phyloP scores from a whole-genome alignment of 2,797 vertebrate species.

The Falco columbarius region DNA sequence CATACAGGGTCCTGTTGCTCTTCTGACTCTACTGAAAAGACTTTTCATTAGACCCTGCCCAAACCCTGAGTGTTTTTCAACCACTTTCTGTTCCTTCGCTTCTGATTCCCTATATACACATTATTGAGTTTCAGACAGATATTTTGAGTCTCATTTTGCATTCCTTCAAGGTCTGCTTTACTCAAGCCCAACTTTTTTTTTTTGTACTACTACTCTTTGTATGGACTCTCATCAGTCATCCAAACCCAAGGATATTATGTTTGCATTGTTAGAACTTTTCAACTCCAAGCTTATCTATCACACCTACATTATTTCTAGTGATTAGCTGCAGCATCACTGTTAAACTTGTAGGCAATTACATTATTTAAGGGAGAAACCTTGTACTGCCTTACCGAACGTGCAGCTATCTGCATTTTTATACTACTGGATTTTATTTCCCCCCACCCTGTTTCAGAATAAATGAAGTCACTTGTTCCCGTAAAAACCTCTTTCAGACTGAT shows the following conservation, averaged over 20 bases:
- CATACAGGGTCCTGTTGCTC: neutral
- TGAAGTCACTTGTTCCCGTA: neutral
- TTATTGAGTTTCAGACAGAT: constrained; percentile 33
- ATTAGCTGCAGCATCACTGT: constrained; percentile 70
- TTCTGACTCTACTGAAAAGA: constrained; percentile 33
- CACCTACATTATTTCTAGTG: constrained; percentile 56
- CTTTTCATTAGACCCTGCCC: neutral
- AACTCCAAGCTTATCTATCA: constrained; percentile 68
- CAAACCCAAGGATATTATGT: constrained; percentile 62
- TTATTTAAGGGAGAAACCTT: constrained; percentile 19
- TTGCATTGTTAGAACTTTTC: constrained; percentile 61
- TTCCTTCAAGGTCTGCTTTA: constrained; percentile 54
- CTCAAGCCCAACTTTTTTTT: neutral
- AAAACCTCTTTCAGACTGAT: neutral
- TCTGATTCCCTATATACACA: neutral
- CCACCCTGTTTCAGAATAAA: neutral
- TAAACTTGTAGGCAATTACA: constrained; percentile 59
- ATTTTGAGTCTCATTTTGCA: constrained; percentile 56
- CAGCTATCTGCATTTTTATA: neutral
- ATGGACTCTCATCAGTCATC: constrained; percentile 67
- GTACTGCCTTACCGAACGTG: constrained; percentile 42
- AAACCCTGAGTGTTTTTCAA: neutral
- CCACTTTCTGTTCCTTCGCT: neutral
- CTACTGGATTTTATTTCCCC: neutral
- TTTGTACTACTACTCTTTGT: neutral